A percentile compares a stretch with the other conserved stretches of the same genome.
Evolutionary conservation across 2,113 vertebrate species (phyloP).

Genomic region (Pseudopodoces humilis): DNA sequence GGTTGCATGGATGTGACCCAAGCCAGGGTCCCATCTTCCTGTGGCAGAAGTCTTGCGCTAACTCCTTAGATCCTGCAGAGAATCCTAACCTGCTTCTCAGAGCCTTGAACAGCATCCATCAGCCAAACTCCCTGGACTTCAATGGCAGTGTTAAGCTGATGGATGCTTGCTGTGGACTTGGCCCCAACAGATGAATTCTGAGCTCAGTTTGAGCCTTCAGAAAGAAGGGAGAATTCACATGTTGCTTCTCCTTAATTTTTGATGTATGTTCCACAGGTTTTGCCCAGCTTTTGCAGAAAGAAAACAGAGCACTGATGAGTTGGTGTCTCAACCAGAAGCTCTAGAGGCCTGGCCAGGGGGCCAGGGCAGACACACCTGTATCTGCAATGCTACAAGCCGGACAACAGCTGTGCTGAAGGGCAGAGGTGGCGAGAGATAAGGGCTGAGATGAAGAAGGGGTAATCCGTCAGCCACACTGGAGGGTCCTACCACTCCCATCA

Average conservation of each 20-base stretch:
- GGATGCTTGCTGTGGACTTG: constrained; percentile 8
- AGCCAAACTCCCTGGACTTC: constrained; percentile 17
- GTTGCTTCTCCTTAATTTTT: constrained; percentile 1
- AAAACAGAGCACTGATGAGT: constrained; percentile 68
- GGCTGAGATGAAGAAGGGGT: constrained; percentile 98
- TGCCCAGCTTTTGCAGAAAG: constrained; percentile 83
- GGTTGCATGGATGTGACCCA: not conserved
- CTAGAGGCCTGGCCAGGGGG: constrained; percentile 71
- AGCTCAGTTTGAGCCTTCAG: constrained; percentile 44
- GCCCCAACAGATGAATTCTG: constrained; percentile 32
- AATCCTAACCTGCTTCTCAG: not conserved
- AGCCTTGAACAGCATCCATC: constrained; percentile 41
- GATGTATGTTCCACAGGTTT: constrained; percentile 76
- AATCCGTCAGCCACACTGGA: constrained; percentile 98
- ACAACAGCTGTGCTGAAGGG: constrained; percentile 99
- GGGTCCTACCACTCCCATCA: constrained; percentile 99
- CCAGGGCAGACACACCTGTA: constrained; percentile 89
- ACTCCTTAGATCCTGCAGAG: not conserved
- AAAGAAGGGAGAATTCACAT: constrained; percentile 22
- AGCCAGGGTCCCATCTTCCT: not conserved
- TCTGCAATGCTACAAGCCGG: constrained; percentile 97
- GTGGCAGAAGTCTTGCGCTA: not conserved
- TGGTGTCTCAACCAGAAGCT: constrained; percentile 71
- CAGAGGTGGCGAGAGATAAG: constrained; percentile 97
- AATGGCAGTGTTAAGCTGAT: constrained; percentile 26